Base-by-base conservation (phyloP, 2,888 invertebrate species). In the Lepidocyrtoides sp. region DNA sequence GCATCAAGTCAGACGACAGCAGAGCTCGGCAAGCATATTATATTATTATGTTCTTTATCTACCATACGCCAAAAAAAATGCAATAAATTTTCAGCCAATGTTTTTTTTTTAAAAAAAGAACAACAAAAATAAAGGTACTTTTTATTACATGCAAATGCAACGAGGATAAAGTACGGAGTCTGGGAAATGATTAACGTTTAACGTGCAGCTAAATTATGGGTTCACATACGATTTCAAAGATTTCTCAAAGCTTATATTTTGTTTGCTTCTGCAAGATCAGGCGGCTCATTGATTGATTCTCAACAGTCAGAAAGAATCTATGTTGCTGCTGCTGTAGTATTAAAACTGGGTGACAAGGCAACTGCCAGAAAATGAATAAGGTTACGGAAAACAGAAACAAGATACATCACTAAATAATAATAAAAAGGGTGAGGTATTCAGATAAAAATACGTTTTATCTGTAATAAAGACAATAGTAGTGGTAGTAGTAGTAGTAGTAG, bases 21-120 rank as follows among this genome's bases (percentile, higher is more conserved):
- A 77, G 75, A 86, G 60, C 77, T 60, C 60, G 75, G 86, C 86
- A 86, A 86, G 86, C 86, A 86, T 84, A 81, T 77, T 75, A 54
- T 77, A 51, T 77, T 77, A 69, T 69, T 69, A 57, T 84, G 72
- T 51, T 29, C 36, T 57, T 75, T 54, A 41, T 75, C 86, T 86
- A 86, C 86, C 75, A 86, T 51, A 60, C 86, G 86, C 75, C 51
- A 77, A 86, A 60, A 44, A 66, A 86, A 26, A 48, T 83, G 75
- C 51, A 86, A 77, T 23, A 48, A 77, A 26, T 51, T 72, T 20
- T 17, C 84, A 84, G 84, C 84, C 84, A 84, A 69, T 66, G n/a
- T 69, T 51, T 44, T 72, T n/a, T n/a, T n/a, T n/a, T n/a, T 66
- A 29, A 63, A 54, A 81, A 75, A 4, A 23, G 10, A 69, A 36